Base-by-base conservation (phyloP, 2,797 vertebrate genomes). In the Bucorvus abyssinicus region DNA sequence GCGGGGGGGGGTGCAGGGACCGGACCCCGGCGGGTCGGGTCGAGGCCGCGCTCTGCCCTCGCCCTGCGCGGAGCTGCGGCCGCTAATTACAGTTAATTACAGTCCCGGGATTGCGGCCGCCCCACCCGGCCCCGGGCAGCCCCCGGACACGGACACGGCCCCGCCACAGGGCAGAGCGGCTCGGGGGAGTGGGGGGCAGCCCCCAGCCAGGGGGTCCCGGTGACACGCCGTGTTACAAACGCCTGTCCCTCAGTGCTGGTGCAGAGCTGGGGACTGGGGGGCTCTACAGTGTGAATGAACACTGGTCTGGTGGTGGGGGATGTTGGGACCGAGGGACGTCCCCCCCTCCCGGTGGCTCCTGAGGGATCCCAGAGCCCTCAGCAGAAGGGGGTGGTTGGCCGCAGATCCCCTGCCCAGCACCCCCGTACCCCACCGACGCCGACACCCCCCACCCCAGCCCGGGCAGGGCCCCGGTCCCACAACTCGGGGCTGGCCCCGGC, bases 81-180 rank as follows among this genome's bases (percentile, higher is more conserved):
- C 84, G 32, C 94, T 93, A 86, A 96, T 93, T 95, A 64, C 84
- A 34, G 73, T 49, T 95, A 84, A 93, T 93, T 93, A 94, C 42
- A 87, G 87, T 30, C 60, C 40, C 42, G 30, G 47, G 71, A 64
- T 63, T 95, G 91, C 36, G 85, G 85, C 55, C n/a, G 90, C 88
- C 65, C 74, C 91, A 26, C 89, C 89, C 94, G 49, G 79, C 57
- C 49, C 27, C 34, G 63, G 49, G 91, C 86, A 52, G 68, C 53
- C 61, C 61, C 32, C 20, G 65, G 47, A 21, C 44, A 22, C 21
- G 29, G 49, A 14, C 49, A 10, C 26, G 80, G 56, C 42, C 12
- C 45, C 21, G 50, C 64, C 21, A 30, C 61, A 14, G 45, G 34
- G 3, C 68, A 32, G 32, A 47, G 56, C 36, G 4, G 44, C 21